A percentile compares a stretch with the other conserved stretches of the same genome.
Conservation (phyloP, 2,888 invertebrate genomes). For the Dichetophora obliterata region DNA sequence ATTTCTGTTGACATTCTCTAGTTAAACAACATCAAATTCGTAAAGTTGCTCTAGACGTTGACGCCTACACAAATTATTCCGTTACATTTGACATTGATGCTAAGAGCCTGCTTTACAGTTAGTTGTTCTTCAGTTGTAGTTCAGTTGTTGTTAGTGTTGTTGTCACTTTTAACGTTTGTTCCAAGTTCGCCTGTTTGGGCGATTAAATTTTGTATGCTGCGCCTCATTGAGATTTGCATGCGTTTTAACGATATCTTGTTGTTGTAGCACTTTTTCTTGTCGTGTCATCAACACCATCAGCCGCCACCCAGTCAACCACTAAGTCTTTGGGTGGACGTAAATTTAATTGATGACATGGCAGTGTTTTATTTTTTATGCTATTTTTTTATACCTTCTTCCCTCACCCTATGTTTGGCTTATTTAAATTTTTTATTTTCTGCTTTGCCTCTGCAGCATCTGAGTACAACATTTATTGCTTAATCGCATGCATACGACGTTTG, state of each 20-base stretch:
- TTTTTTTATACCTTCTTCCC: neutral
- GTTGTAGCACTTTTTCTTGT: neutral
- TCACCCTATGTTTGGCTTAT: neutral
- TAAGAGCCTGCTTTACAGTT: neutral
- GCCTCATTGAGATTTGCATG: constrained; percentile 52
- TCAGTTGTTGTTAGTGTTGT: constrained; percentile 30
- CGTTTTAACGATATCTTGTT: constrained; percentile 23
- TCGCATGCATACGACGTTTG: neutral
- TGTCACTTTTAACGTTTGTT: constrained; percentile 26
- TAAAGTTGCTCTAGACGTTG: constrained; percentile 40
- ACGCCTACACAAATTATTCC: constrained; percentile 55
- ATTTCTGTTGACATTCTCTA: neutral
- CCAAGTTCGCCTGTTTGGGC: constrained; percentile 31
- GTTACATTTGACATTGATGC: constrained; percentile 56
- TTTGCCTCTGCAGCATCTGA: neutral
- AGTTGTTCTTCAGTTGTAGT: neutral
- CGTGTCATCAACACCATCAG: neutral
- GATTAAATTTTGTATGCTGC: constrained; percentile 43
- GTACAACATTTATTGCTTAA: constrained; percentile 13
- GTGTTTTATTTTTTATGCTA: neutral
- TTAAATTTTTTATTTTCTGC: constrained; percentile 8
- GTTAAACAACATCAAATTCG: neutral
- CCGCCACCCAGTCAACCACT: neutral
- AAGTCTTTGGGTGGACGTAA: neutral
- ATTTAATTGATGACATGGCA: constrained; percentile 26